These are phyloP conservation scores for Eptesicus fuscus DNA, from an alignment of 2,113 vertebrate genomes.

Conservation along the genomic window DNA sequence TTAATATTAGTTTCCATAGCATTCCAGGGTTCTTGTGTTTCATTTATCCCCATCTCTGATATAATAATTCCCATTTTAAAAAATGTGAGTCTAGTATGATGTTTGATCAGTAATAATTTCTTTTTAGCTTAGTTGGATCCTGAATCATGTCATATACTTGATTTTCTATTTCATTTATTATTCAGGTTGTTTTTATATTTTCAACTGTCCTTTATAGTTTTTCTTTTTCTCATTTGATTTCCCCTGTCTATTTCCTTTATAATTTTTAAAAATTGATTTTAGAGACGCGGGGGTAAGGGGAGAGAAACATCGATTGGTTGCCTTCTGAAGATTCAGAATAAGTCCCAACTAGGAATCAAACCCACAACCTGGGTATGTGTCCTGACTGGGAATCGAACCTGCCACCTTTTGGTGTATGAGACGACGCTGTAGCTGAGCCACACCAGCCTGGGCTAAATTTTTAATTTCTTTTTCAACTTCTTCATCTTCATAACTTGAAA, in stretches of 20 bases:
- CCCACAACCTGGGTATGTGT: neutral
- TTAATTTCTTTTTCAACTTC: constrained; percentile 11
- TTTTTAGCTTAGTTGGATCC: neutral
- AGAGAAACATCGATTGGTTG: neutral
- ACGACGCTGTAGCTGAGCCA: neutral
- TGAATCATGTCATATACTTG: neutral
- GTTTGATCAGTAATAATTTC: neutral
- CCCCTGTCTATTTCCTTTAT: neutral
- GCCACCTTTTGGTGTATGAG: neutral
- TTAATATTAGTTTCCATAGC: neutral
- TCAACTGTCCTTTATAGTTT: neutral
- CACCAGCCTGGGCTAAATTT: neutral
- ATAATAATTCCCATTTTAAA: neutral
- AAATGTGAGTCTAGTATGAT: neutral
- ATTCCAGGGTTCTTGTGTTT: neutral
- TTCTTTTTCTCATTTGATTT: constrained; percentile 15
- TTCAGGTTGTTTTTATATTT: neutral
- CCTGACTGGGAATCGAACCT: neutral
- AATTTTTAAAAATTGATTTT: neutral
- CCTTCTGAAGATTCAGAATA: neutral
- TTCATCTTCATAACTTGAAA: neutral
- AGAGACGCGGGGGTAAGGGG: fast-evolving
- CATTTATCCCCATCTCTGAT: neutral
- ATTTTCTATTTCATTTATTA: neutral
- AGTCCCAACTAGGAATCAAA: neutral